Evolutionary conservation across 1,140 invertebrate species (phyloP).

Genomic region (Platyscapa corneri): DNA sequence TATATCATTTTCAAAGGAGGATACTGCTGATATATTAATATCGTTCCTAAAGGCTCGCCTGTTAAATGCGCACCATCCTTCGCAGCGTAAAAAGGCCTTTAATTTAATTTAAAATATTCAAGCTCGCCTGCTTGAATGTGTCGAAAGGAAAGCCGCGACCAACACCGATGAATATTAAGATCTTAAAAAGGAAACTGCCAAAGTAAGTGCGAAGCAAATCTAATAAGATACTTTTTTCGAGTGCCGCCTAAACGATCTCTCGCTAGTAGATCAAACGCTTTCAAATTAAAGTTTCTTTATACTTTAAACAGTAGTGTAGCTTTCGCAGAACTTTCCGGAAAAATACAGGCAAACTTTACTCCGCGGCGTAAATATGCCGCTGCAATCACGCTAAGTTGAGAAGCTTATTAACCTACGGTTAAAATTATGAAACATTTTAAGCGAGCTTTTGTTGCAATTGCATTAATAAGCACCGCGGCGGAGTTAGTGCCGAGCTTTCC

Average conservation of each 20-base stretch:
- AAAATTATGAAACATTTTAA: neutral
- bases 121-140: too few relatives aligned
- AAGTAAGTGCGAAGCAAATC: neutral
- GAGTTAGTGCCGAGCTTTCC: neutral
- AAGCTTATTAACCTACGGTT: neutral
- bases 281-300: neutral
- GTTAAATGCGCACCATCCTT: neutral
- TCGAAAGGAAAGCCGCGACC: neutral
- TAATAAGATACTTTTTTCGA: neutral
- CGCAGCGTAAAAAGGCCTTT: neutral
- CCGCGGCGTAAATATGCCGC: neutral
- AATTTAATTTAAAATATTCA: neutral
- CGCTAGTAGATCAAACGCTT: neutral
- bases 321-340: neutral
- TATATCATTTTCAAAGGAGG: neutral
- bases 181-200: neutral
- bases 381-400: neutral
- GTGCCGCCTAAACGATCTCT: neutral
- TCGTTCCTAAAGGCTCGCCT: neutral
- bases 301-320: neutral
- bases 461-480: neutral
- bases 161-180: neutral
- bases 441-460: neutral
- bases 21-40: neutral
- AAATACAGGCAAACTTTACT: neutral